Evolutionary conservation across 2,797 vertebrate genomes (phyloP), one percentile per base, ranked within the genome.

Genomic region (Molossus molossus): DNA sequence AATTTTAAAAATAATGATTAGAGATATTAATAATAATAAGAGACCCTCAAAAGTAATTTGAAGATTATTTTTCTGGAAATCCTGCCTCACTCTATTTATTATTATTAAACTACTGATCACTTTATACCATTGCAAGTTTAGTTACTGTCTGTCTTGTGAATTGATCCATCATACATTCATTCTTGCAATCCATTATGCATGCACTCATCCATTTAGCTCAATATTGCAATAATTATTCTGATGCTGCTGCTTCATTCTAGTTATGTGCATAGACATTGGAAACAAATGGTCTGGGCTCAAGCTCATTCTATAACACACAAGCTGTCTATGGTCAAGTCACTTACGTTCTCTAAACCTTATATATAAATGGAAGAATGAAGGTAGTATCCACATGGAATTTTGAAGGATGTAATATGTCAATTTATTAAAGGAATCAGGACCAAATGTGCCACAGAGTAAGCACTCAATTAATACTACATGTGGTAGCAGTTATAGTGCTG

Each of bases 21-120:
- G 29, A 33, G 21, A 15, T 64, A 64, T 27, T 48, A 29, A 48
- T 33, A 53, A 33, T 67, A 53, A 67, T 84, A 53, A 84, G 27
- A 64, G 5, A 84, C 9, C 20, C 45, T 83, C 12, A 84, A 84
- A 50, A 29, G 76, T 87, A 72, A 15, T 45, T 73, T 91, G 15
- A 94, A 93, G 8, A 57, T 89, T 55, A 73, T 33, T 73, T 80
- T 77, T 87, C 11, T 72, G 17, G 29, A 48, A 89, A 45, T 67
- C 27, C 1, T 76, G 29, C 48, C 48, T 81, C 18, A 37, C 62
- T 64, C 3, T 64, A 1, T 67, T 79, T 90, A 45, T 65, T 75
- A 10, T 67, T 58, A 20, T 87, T 94, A 84, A 87, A 86, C 3
- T 76, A 45, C 6, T 65, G 29, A 79, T 91, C 18, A 65, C 12